Conservation (phyloP, 2,888 invertebrate species). For the Trachelus iudaicus region DNA sequence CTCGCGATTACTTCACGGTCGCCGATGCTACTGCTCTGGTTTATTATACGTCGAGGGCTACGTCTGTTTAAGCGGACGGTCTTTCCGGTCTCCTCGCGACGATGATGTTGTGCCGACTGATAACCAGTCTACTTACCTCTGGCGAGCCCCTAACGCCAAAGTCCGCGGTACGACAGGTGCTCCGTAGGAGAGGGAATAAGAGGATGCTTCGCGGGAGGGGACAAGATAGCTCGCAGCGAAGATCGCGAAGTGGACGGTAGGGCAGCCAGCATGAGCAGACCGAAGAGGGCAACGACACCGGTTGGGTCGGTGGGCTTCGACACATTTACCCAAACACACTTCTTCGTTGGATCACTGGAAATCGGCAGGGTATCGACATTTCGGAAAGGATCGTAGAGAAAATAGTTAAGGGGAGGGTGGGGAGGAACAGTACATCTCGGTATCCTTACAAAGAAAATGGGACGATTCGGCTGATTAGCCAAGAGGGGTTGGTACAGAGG, state of each 20-base stretch:
- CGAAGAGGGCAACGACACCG: slow-evolving; percentile 63
- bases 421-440: no score
- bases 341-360: slow-evolving; percentile 19
- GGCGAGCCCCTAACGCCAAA: slow-evolving; percentile 55
- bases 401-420: no score
- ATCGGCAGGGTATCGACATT: background rate
- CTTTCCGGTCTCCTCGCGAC: slow-evolving; percentile 54
- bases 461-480: no score
- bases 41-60: no score
- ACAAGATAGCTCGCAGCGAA: slow-evolving; percentile 31
- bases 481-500: no score
- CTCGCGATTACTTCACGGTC: no score
- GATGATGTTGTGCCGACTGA: slow-evolving; percentile 64
- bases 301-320: slow-evolving; percentile 39
- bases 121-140: slow-evolving; percentile 64
- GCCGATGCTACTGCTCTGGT: fast-evolving
- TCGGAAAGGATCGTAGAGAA: background rate
- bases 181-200: slow-evolving; percentile 53
- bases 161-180: slow-evolving; percentile 58
- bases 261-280: slow-evolving; percentile 40
- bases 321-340: slow-evolving; percentile 54
- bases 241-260: slow-evolving; percentile 28
- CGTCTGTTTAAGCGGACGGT: background rate
- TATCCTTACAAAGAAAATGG: no score
- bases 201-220: slow-evolving; percentile 45